Evolutionary conservation across 2,888 invertebrate genomes (phyloP).

Genomic region (Tenthredo scrophulariae): DNA sequence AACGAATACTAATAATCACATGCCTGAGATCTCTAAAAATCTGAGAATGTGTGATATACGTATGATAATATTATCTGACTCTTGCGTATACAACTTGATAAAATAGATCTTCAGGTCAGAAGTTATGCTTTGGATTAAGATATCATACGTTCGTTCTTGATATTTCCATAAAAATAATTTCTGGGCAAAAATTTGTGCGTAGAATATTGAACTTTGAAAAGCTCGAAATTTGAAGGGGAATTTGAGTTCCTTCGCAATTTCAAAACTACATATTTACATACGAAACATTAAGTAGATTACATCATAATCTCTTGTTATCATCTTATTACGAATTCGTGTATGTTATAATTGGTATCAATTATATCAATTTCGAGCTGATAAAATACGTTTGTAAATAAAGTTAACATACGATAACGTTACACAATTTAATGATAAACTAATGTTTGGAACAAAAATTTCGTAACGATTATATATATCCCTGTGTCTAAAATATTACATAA

Average conservation of each 20-base stretch:
- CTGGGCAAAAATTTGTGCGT: background rate
- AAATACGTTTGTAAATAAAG: background rate
- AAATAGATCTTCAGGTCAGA: slow-evolving; percentile 10
- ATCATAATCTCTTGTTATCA: background rate
- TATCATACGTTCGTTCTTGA: background rate
- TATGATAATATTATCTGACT: background rate
- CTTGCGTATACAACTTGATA: slow-evolving; percentile 5
- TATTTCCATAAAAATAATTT: background rate
- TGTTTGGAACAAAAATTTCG: background rate
- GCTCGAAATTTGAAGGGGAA: background rate
- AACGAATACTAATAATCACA: background rate
- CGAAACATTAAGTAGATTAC: background rate
- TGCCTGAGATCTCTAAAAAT: background rate
- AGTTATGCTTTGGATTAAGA: slow-evolving; percentile 1
- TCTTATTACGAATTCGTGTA: slow-evolving; percentile 7
- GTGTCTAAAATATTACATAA: background rate
- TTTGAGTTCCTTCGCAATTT: background rate
- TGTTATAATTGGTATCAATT: background rate
- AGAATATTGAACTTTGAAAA: background rate
- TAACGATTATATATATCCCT: background rate
- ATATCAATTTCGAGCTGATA: slow-evolving; percentile 20
- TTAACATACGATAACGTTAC: background rate
- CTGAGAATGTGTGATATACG: background rate
- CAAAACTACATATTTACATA: background rate
- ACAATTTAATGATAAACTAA: background rate